phyloP scores from a whole-genome alignment of 2,113 vertebrate species.

The Brachyistius frenatus region DNA sequence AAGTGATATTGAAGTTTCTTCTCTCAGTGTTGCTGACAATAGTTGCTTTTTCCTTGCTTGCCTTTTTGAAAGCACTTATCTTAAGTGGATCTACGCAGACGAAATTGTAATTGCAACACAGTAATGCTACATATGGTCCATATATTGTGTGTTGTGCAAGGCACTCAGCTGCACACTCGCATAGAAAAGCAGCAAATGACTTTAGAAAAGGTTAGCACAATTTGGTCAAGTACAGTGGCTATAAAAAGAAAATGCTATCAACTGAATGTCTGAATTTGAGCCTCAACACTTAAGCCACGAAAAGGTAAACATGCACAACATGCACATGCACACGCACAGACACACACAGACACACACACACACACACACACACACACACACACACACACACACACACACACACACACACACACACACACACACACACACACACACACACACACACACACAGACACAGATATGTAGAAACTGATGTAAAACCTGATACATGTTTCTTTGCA shows the following conservation, averaged over 20 bases:
- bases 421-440: constrained; percentile 17
- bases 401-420: background rate
- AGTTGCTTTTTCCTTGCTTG: constrained; percentile 63
- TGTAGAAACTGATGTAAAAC: constrained; percentile 29
- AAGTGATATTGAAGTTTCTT: constrained; percentile 50
- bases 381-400: background rate
- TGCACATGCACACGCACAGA: background rate
- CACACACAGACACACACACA: constrained; percentile 9
- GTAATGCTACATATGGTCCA: constrained; percentile 69
- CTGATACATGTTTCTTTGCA: constrained; percentile 28
- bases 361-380: constrained; percentile 51
- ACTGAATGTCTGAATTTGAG: constrained; percentile 71
- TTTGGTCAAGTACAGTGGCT: constrained; percentile 72
- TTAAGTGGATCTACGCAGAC: constrained; percentile 74
- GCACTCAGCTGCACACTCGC: constrained; percentile 53
- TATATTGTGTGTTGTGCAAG: constrained; percentile 53
- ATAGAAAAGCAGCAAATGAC: constrained; percentile 73
- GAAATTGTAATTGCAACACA: constrained; percentile 79
- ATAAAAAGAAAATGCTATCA: constrained; percentile 72
- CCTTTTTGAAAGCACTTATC: constrained; percentile 81
- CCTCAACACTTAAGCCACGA: constrained; percentile 59
- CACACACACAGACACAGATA: constrained; percentile 21
- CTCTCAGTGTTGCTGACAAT: constrained; percentile 59
- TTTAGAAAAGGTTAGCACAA: constrained; percentile 82
- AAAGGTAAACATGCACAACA: constrained; percentile 69